Conservation (phyloP, 2,797 vertebrate genomes). For the Leucoraja ocellata region DNA sequence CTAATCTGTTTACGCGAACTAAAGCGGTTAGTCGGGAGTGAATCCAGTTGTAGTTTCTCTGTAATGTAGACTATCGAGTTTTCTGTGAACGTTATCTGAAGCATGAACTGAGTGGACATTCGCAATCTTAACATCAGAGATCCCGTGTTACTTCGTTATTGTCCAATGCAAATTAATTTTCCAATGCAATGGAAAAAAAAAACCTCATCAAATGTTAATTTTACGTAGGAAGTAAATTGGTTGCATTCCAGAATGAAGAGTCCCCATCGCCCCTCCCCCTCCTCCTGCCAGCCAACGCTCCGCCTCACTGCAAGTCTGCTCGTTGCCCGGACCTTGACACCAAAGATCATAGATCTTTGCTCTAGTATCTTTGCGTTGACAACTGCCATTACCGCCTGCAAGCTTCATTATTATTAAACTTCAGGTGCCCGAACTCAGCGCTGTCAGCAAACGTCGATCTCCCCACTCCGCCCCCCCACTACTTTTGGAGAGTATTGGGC, state of each 20-base stretch:
- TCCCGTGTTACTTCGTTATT: too few relatives aligned
- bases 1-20: background rate
- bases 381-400: background rate
- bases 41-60: background rate
- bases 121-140: background rate
- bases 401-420: background rate
- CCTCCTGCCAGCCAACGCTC: too few relatives aligned
- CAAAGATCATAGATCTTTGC: too few relatives aligned
- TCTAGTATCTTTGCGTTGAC: too few relatives aligned
- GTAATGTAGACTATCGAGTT: background rate
- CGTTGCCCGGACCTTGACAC: background rate
- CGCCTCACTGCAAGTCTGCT: background rate
- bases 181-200: background rate
- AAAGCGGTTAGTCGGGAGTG: background rate
- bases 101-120: background rate
- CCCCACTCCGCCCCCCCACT: background rate
- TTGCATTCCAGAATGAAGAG: background rate
- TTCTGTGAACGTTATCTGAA: background rate
- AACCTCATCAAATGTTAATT: too few relatives aligned
- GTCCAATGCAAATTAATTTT: background rate
- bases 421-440: background rate
- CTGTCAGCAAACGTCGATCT: background rate
- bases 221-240: too few relatives aligned
- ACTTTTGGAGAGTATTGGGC: too few relatives aligned
- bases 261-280: background rate